Evolutionary conservation across 2,888 invertebrate genomes (phyloP).

Genomic region (Chrysolina oricalcia): DNA sequence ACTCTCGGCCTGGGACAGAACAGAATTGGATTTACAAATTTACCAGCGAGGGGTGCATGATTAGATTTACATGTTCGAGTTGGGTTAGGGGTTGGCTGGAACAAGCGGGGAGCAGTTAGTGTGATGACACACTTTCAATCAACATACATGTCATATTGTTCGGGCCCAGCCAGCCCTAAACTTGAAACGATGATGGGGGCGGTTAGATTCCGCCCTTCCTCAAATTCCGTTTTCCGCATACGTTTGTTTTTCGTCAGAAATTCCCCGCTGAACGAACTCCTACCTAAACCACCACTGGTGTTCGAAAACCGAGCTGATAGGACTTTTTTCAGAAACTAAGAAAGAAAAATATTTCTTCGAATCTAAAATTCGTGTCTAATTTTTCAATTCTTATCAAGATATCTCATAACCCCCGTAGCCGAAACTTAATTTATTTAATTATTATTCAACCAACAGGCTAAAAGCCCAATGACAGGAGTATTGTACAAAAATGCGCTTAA

Average conservation of each 20-base stretch:
- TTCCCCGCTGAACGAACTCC: constrained; percentile 4
- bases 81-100: constrained; percentile 59
- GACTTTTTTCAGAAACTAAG: background rate
- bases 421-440: no score
- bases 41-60: constrained; percentile 71
- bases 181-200: constrained; percentile 13
- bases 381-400: no score
- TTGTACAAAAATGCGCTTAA: no score
- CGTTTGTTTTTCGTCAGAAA: constrained; percentile 27
- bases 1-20: constrained; percentile 70
- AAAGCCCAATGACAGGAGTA: no score
- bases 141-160: constrained; percentile 65
- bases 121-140: constrained; percentile 69
- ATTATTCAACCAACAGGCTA: no score
- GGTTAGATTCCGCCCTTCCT: constrained; percentile 20
- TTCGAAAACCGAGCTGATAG: background rate
- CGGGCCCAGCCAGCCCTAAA: constrained; percentile 18
- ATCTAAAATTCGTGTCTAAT: no score
- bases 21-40: constrained; percentile 73
- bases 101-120: constrained; percentile 62
- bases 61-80: constrained; percentile 72
- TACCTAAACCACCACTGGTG: background rate
- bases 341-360: no score
- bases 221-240: constrained; percentile 30
- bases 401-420: no score